Evolutionary conservation across 2,797 vertebrate genomes (phyloP).

Genomic region (Arvicola amphibius): DNA sequence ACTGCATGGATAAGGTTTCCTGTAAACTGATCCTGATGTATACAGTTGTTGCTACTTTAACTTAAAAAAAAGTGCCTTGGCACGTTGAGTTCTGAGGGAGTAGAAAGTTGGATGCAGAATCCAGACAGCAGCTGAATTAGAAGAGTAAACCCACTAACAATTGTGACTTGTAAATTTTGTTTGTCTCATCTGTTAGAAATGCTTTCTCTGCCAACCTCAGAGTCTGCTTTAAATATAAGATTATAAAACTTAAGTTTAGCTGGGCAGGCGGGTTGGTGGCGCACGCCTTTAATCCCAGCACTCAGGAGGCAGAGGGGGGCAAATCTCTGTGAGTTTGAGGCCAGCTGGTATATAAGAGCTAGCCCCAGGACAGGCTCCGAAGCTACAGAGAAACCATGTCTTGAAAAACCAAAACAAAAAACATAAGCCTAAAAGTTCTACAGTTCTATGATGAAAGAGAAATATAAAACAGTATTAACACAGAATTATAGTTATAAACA

Average conservation of each 20-base stretch:
- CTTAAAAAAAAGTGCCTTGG: constrained; percentile 17
- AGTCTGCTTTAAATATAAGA: constrained; percentile 62
- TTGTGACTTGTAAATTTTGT: not conserved
- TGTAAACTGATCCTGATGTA: constrained; percentile 35
- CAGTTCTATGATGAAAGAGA: constrained; percentile 33
- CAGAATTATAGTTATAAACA: constrained; percentile 30
- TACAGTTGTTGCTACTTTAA: not conserved
- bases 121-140: not conserved
- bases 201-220: not conserved
- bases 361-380: no score
- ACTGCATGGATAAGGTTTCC: not conserved
- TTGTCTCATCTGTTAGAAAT: constrained; percentile 46
- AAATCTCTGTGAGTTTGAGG: no score
- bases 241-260: constrained; percentile 13
- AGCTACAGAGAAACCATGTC: no score
- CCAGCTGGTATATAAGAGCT: no score
- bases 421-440: constrained; percentile 15
- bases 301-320: no score
- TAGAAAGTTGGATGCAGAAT: not conserved
- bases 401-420: not conserved
- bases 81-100: not conserved
- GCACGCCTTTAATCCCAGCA: no score
- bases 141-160: not conserved
- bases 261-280: no score
- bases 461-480: constrained; percentile 41